Conservation (phyloP, 2,113 vertebrate species). For the Tragelaphus buxtoni region DNA sequence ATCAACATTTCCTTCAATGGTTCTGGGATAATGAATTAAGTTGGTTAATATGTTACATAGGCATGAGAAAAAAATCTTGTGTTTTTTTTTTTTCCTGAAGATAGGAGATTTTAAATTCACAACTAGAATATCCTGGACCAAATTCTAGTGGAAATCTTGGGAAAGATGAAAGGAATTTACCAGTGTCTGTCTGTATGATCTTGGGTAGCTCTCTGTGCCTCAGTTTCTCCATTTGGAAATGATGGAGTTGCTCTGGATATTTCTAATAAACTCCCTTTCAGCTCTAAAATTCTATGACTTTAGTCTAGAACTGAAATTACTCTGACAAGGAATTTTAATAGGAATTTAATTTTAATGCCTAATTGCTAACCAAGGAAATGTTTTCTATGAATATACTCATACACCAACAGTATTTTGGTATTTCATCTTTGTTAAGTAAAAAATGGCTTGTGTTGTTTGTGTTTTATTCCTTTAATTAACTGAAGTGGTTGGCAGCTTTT, state of each 20-base stretch:
- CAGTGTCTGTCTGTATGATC: background rate
- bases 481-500: background rate
- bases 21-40: background rate
- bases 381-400: background rate
- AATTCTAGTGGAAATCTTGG: background rate
- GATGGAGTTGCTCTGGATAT: background rate
- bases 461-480: slow-evolving; percentile 10
- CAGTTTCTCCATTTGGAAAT: background rate
- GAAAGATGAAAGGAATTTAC: background rate
- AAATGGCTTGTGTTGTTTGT: background rate
- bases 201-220: background rate
- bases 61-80: background rate
- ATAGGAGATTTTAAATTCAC: background rate
- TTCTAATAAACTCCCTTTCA: background rate
- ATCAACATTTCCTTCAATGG: background rate
- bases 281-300: background rate
- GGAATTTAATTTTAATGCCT: background rate
- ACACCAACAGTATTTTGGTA: background rate
- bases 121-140: background rate
- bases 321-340: background rate
- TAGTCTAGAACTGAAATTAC: slow-evolving; percentile 1
- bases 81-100: background rate
- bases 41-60: background rate
- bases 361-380: background rate
- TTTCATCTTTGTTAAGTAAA: background rate